Base-by-base conservation (phyloP, 1,140 invertebrate genomes). In the Scaptomyza graminum region DNA sequence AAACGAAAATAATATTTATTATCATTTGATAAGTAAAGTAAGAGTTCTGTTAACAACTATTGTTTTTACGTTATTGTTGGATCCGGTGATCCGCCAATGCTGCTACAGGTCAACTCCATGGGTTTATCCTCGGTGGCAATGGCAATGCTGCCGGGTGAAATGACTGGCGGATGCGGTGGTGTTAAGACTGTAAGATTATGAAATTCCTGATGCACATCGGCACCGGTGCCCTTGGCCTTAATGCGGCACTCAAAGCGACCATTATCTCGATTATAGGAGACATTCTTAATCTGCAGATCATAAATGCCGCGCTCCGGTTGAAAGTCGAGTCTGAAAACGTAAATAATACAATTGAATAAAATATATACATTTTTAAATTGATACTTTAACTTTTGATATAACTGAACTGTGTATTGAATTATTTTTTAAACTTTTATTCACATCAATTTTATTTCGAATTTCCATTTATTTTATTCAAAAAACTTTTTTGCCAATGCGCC, bases 241-340 rank as follows among this genome's bases (percentile, higher is more conserved):
- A 98, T 94, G 16, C 96, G 94, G 90, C 97, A 98, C 92, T 97
- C 97, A 92, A 98, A 98, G 70, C 95, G 94, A 5, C 97, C 97
- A 89, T 98, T 97, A 92, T 98, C 97, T 0, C 96, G 93, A 79
- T 96, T 96, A 92, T 98, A 98, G 16, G 95, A 96, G 0, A 96
- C 95, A 89, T 97, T 97, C 15, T 94, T 94, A 73, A 98, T 97
- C 83, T 95, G 93, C 75, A 98, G 93, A 92, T 98, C 97, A 92
- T 97, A 98, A 31, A 95, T 94, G 12, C 97, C 97, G 56, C 96
- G 94, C 11, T 94, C 94, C 5, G 96, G 95, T 67, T 94, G 94
- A 90, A 95, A 96, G 79, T 95, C 95, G 71, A 97, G 93, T 91
- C 95, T 96, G 92, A 11, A 41, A 41, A 1, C 0, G n/a, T 8